Base-by-base conservation (phyloP, 2,797 vertebrate genomes). In the Tolypeutes matacus region DNA sequence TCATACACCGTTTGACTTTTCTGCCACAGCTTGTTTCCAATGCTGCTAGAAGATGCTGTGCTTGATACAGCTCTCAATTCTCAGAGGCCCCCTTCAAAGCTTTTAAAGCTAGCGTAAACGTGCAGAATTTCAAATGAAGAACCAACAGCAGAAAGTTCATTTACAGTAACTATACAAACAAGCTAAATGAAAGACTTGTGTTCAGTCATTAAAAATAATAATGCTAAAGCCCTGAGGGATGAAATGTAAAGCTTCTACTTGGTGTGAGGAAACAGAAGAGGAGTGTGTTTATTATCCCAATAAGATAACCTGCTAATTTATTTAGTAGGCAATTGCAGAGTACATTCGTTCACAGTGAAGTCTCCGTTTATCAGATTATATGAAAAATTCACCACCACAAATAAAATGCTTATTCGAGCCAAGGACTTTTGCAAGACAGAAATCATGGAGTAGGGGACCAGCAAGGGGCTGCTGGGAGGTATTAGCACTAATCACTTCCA, bases 271-370 rank as follows among this genome's bases (percentile, higher is more conserved):
- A 42, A 77, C 73, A 80, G 83, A 62, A 51, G 88, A 89, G 73
- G 69, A 83, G 92, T 77, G 89, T 69, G 96, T 94, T 97, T 97
- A 97, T 97, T 98, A 98, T 89, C 87, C 95, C 94, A 94, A 60
- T 93, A 97, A 94, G 98, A 98, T 94, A 83, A 95, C 97, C 95
- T 39, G 94, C 95, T 98, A 93, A 98, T 98, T 98, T 97, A 97
- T 97, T 96, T 97, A 97, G 97, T 9, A 95, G 85, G 95, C 89
- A 96, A 96, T 97, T 97, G 96, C 92, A 93, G 94, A 91, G 93
- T 65, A 96, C 96, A 91, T 64, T 94, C 85, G 60, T 97, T 96
- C 51, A 91, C 87, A 87, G 90, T 5, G 87, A 96, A 97, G 96
- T 94, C 78, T 96, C 97, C 95, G 90, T 97, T 97, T 95, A 94